Conservation (phyloP, 2,797 vertebrate species). For the Sebastolobus altivelis region DNA sequence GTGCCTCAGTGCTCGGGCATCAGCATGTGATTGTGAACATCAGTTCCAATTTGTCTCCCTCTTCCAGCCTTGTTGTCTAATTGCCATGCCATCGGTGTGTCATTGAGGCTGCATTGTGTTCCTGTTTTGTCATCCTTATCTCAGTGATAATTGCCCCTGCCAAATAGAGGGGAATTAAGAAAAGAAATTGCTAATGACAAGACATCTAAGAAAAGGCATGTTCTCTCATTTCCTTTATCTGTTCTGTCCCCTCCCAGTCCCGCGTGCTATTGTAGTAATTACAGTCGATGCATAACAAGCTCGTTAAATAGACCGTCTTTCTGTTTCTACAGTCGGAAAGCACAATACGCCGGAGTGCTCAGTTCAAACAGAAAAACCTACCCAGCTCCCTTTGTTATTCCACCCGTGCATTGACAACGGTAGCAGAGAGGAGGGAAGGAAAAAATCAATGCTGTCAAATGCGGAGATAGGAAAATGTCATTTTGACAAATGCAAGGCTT, state of each 20-base stretch:
- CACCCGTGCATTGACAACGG: slow-evolving; percentile 81
- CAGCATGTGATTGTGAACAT: slow-evolving; percentile 78
- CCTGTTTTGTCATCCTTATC: slow-evolving; percentile 82
- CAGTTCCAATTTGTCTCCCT: slow-evolving; percentile 80
- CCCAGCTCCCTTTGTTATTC: slow-evolving; percentile 83
- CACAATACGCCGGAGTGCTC: slow-evolving; percentile 75
- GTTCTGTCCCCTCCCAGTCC: slow-evolving; percentile 66
- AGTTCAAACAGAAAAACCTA: slow-evolving; percentile 79
- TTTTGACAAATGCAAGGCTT: slow-evolving; percentile 87
- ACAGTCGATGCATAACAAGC: slow-evolving; percentile 81
- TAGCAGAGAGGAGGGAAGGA: slow-evolving; percentile 78
- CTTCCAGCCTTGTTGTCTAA: slow-evolving; percentile 78
- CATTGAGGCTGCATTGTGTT: slow-evolving; percentile 78
- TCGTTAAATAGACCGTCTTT: slow-evolving; percentile 78
- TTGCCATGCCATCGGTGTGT: slow-evolving; percentile 79
- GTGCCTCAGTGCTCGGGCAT: slow-evolving; percentile 57
- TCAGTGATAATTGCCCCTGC: slow-evolving; percentile 80
- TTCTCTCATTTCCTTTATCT: slow-evolving; percentile 80
- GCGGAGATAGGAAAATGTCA: slow-evolving; percentile 86
- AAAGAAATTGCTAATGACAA: slow-evolving; percentile 81
- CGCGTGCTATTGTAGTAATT: slow-evolving; percentile 79
- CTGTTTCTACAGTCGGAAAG: slow-evolving; percentile 74
- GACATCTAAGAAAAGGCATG: slow-evolving; percentile 79
- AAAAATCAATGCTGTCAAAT: slow-evolving; percentile 88
- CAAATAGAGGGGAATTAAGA: slow-evolving; percentile 81